Evolutionary conservation across 1,140 invertebrate genomes (phyloP), one percentile per base, ranked within the genome.

Genomic region (Drosophila varians): DNA sequence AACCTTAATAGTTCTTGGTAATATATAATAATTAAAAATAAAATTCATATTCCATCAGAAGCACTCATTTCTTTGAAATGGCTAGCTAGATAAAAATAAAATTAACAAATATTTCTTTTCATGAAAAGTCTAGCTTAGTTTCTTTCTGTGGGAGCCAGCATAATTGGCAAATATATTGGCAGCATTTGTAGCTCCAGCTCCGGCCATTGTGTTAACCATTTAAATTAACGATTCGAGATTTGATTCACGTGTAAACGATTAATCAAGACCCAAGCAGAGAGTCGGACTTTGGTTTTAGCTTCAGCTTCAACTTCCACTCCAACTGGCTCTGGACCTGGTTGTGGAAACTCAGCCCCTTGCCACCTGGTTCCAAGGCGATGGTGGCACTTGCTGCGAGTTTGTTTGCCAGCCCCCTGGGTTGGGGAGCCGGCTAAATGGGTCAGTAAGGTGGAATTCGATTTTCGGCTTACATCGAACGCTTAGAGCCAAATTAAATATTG

Each of bases 171-270:
- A 84, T 80, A 80, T 78, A 78, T 78, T 78, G 75, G 75, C 74
- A 77, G 53, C 64, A 56, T 66, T 72, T 79, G 61, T 64, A 47
- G 28, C 12, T 8, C 60, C 23, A 48, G 12, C 60, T 21, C 28
- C 46, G 42, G 12, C 42, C 64, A 64, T 74, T 73, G 46, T 53
- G 58, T 62, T 77, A 76, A 57, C 53, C 78, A 79, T 86, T 84
- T 75, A 64, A 86, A 84, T 79, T 79, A 86, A 86, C 80, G 60
- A 75, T 77, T 62, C 51, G 57, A 74, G 71, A 75, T 86, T 86
- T 83, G 71, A 86, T 86, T 86, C 79, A 83, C 80, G 79, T 83
- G 76, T 86, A 84, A 84, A 76, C 80, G 76, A 84, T 84, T 84
- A 84, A 84, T 84, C 80, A 84, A 84, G 60, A 79, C 54, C 48